Evolutionary conservation across 1,140 invertebrate species (phyloP).

Genomic region (Globodera rostochiensis): DNA sequence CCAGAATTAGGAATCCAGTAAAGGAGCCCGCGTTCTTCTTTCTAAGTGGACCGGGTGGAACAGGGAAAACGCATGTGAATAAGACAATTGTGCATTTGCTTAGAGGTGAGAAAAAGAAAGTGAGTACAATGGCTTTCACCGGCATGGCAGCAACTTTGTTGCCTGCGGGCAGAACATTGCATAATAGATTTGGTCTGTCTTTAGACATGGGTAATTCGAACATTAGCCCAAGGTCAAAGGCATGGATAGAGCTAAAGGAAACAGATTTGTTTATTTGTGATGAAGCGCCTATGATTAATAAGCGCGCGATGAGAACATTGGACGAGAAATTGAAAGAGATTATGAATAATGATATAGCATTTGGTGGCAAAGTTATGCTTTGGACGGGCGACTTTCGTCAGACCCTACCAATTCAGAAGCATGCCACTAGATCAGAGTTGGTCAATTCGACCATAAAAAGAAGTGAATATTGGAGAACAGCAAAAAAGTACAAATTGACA

Average conservation of each 20-base stretch:
- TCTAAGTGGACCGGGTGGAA: background rate
- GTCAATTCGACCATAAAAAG: conserved; percentile 38
- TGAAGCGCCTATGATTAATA: too few species aligned
- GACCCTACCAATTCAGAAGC: conserved; percentile 34
- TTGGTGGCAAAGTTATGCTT: conserved; percentile 32
- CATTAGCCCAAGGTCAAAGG: too few species aligned
- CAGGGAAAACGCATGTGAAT: too few species aligned
- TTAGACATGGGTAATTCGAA: too few species aligned
- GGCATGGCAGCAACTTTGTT: background rate
- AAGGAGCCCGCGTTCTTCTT: background rate
- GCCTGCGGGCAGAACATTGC: too few species aligned
- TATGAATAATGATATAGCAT: conserved; percentile 17
- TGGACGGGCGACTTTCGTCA: conserved; percentile 61
- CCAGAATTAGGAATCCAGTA: background rate
- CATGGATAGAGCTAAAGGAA: too few species aligned
- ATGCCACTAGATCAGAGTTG: conserved; percentile 39
- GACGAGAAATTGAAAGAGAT: conserved; percentile 50
- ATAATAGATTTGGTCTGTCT: conserved; percentile 11
- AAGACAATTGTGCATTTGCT: too few species aligned
- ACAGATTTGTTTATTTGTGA: too few species aligned
- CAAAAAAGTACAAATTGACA: too few species aligned
- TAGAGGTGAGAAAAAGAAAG: background rate
- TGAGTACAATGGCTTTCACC: conserved; percentile 1
- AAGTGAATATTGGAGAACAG: too few species aligned
- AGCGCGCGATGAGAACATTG: too few species aligned